A percentile compares a stretch with the other conserved stretches of the same genome.
Evolutionary conservation across 2,888 invertebrate genomes (phyloP).

Genomic region (Zele albiditarsus): DNA sequence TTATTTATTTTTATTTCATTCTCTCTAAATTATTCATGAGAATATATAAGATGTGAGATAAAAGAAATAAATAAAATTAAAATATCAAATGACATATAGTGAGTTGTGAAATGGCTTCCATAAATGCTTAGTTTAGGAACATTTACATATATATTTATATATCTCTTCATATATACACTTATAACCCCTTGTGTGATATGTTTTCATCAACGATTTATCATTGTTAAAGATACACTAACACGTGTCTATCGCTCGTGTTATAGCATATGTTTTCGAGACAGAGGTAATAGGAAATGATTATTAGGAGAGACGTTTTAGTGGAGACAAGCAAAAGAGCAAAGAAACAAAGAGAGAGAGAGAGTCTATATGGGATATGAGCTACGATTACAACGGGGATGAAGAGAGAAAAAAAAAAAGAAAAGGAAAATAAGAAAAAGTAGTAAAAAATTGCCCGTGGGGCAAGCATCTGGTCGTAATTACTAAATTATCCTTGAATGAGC

Average conservation of each 20-base stretch:
- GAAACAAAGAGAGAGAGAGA: neutral
- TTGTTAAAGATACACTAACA: slow-evolving; percentile 32
- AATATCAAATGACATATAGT: slow-evolving; percentile 1
- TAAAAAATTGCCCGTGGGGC: slow-evolving; percentile 56
- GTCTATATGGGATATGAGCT: slow-evolving; percentile 2
- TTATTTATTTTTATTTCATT: slow-evolving; percentile 32
- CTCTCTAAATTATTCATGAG: neutral
- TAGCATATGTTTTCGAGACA: slow-evolving; percentile 31
- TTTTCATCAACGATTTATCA: slow-evolving; percentile 35
- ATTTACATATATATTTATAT: slow-evolving; percentile 4
- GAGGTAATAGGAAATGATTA: slow-evolving; percentile 23
- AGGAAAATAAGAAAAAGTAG: neutral
- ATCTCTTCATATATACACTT: neutral
- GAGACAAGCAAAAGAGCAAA: slow-evolving; percentile 3
- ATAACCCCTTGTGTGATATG: neutral
- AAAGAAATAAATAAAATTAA: slow-evolving; percentile 7
- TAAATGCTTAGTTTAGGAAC: slow-evolving; percentile 45
- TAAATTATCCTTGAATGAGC: slow-evolving; percentile 69
- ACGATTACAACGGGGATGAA: slow-evolving; percentile 12
- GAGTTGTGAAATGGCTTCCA: slow-evolving; percentile 37
- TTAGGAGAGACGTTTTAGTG: neutral
- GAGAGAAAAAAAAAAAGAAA: slow-evolving; percentile 10
- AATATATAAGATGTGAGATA: neutral
- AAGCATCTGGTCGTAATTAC: slow-evolving; percentile 71
- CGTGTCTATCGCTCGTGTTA: slow-evolving; percentile 31